phyloP scores from a whole-genome alignment of 1,140 invertebrate genomes.

The Lysiphlebus fabarum region DNA sequence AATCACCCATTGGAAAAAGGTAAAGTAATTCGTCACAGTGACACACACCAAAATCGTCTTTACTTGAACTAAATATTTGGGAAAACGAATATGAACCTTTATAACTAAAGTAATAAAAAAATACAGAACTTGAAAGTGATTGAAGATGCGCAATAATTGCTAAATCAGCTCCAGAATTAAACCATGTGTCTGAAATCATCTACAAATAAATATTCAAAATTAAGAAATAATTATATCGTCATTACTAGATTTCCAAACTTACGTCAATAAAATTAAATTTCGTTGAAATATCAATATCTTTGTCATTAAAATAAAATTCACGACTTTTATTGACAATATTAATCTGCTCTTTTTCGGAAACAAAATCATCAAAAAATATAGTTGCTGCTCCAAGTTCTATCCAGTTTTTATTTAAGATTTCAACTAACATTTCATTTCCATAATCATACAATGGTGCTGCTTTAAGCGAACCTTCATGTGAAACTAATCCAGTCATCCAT shows the following conservation, averaged over 20 bases:
- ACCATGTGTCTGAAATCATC: slow-evolving; percentile 70
- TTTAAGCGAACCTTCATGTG: slow-evolving; percentile 66
- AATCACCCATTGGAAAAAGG: slow-evolving; percentile 64
- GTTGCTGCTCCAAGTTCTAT: slow-evolving; percentile 57
- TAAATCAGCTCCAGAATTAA: slow-evolving; percentile 59
- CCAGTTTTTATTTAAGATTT: slow-evolving; percentile 57
- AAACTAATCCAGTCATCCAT: slow-evolving; percentile 66
- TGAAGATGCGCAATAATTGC: slow-evolving; percentile 56
- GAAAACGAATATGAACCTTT: slow-evolving; percentile 64
- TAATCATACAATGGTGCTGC: slow-evolving; percentile 45
- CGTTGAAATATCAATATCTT: slow-evolving; percentile 52
- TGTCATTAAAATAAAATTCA: slow-evolving; percentile 60
- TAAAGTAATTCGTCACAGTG: slow-evolving; percentile 74
- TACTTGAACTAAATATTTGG: slow-evolving; percentile 62
- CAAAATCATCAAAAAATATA: slow-evolving; percentile 60
- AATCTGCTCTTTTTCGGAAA: slow-evolving; percentile 39
- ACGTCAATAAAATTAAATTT: slow-evolving; percentile 57
- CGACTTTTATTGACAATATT: slow-evolving; percentile 56
- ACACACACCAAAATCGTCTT: slow-evolving; percentile 64
- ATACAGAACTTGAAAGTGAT: slow-evolving; percentile 53
- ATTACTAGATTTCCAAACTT: slow-evolving; percentile 9
- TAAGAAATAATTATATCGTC: no score
- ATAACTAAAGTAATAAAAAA: slow-evolving; percentile 65
- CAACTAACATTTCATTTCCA: slow-evolving; percentile 5
- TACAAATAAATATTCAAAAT: slow-evolving; percentile 38